Evolutionary conservation across 2,888 invertebrate species (phyloP), one percentile per base, ranked within the genome.

Genomic region (Mactromeris polynyma): DNA sequence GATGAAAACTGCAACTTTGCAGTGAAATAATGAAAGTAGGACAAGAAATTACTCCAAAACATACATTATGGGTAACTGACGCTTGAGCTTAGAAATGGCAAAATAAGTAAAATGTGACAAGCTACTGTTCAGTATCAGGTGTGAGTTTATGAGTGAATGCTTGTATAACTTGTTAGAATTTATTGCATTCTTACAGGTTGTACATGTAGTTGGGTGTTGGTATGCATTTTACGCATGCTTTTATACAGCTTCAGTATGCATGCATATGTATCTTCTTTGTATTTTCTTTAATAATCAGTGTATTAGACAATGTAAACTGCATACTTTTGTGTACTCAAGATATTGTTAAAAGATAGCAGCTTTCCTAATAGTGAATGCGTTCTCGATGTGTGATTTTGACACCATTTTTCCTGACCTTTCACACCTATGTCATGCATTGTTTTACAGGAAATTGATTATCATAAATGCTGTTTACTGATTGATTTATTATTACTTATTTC

Each of bases 151-250:
- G 36, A 7, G 26, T 31, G 84, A 84, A 33, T 21, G 14, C 36
- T 78, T 54, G 84, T 78, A 42, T 84, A 84, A 69, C 54, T 46
- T 84, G 33, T 84, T 33, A 36, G 84, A 84, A 84, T 58, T n/a
- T 38, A 19, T 33, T 21, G 9, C n/a, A 14, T 84, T 84, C 84
- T 77, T 78, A 54, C 77, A 84, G 78, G 78, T 46, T 78, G 46
- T 33, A 84, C 51, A 46, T 17, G 36, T 84, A 84, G 84, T 84
- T 46, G 51, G 84, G 84, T 84, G 84, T 84, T 85, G 85, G 90
- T 87, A 81, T 87, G 87, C 79, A 87, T 80, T 90, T 85, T 79
- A 77, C 86, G 88, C 88, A 89, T 89, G 83, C 64, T 78, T 82
- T 73, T 84, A 84, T 79, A 73, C 84, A 21, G 40, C 38, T 83